Conservation (phyloP, 2,888 invertebrate species). For the Chalcis sispes region DNA sequence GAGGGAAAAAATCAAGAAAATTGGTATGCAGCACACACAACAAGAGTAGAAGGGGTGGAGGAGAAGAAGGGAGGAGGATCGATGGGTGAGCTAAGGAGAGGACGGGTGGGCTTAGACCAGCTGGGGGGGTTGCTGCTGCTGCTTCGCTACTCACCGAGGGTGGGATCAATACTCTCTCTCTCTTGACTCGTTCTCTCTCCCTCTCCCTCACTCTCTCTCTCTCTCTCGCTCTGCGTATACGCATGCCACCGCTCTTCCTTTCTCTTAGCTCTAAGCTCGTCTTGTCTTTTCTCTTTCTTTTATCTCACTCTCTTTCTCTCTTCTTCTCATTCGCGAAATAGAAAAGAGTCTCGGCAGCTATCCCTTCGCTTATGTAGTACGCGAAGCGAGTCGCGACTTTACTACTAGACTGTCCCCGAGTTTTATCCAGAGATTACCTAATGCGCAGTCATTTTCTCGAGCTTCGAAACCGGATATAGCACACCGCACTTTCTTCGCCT, state of each 20-base stretch:
- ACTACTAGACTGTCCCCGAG: constrained; percentile 69
- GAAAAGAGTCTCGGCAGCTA: too few species aligned
- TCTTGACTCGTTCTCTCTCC: constrained; percentile 55
- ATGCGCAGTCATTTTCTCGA: constrained; percentile 41
- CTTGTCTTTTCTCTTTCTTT: too few species aligned
- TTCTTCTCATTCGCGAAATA: neutral
- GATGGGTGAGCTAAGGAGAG: constrained; percentile 56
- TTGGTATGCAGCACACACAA: constrained; percentile 82
- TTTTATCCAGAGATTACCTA: constrained; percentile 50
- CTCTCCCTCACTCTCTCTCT: constrained; percentile 19
- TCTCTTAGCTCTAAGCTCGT: neutral
- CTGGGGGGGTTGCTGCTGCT: constrained; percentile 70
- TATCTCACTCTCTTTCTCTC: neutral
- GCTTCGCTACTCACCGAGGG: constrained; percentile 64
- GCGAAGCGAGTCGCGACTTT: constrained; percentile 68
- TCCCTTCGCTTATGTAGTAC: too few species aligned
- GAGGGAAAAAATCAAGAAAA: constrained; percentile 79
- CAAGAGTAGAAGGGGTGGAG: constrained; percentile 74
- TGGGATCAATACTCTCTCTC: constrained; percentile 75
- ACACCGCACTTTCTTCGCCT: neutral
- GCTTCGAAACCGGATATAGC: constrained; percentile 38
- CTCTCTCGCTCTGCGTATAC: neutral
- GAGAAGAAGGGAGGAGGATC: constrained; percentile 65
- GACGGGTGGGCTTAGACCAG: constrained; percentile 76
- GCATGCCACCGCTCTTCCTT: neutral